Conservation (phyloP, 2,113 vertebrate species). For the Festucalex cinctus region DNA sequence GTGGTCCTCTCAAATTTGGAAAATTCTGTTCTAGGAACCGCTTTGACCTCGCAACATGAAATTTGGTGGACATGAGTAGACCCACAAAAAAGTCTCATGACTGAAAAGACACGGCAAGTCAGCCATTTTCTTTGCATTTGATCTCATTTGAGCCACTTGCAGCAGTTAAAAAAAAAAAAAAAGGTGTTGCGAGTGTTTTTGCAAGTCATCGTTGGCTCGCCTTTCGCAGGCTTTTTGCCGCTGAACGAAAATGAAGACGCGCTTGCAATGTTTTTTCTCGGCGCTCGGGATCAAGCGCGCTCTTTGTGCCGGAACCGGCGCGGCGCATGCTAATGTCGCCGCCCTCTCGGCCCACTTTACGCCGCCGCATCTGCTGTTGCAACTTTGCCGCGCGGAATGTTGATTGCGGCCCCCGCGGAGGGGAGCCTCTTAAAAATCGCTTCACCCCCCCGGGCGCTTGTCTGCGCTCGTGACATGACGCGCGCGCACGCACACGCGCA, state of each 20-base stretch:
- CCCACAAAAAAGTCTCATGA: background rate
- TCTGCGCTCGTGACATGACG: conserved; percentile 19
- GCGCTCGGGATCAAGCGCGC: conserved; percentile 29
- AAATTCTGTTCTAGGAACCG: too few species aligned
- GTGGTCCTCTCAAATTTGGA: too few species aligned
- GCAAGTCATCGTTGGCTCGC: conserved; percentile 12
- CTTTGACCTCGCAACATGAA: too few species aligned
- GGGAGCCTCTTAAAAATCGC: conserved; percentile 47
- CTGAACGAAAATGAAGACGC: conserved; percentile 23
- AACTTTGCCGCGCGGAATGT: conserved; percentile 28
- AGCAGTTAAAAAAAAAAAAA: background rate
- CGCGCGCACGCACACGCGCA: background rate
- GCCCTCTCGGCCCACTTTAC: background rate
- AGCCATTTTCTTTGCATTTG: background rate
- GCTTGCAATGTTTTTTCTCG: conserved; percentile 10
- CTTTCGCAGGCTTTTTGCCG: conserved; percentile 4
- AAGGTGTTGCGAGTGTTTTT: background rate
- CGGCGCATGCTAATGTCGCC: conserved; percentile 35
- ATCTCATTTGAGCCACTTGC: background rate
- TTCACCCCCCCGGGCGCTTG: conserved; percentile 54
- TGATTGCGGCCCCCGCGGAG: conserved; percentile 53
- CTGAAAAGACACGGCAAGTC: background rate
- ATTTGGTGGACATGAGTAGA: background rate
- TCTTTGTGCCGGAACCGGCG: conserved; percentile 30
- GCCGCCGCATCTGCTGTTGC: background rate